Base-by-base conservation (phyloP, 2,797 vertebrate species). In the Eurystomus glaucurus region DNA sequence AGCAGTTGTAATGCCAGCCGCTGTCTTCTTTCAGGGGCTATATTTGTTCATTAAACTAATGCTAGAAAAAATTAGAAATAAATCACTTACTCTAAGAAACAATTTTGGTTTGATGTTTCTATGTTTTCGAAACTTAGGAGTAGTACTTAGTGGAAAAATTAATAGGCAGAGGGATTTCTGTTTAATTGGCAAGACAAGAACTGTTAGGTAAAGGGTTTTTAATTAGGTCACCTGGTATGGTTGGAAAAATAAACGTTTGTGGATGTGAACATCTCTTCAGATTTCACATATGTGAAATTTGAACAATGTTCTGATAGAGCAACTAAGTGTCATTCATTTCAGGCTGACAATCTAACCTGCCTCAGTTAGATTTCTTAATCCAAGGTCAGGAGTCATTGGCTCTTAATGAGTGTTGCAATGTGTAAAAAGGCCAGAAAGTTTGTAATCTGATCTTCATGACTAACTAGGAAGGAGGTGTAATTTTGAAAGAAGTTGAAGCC, bases 301-400 rank as follows among this genome's bases (percentile, higher is more conserved):
- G 35, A 35, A 35, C 35, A 70, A 26, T 62, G 48, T 93, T 89
- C 85, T 89, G 71, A 61, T 93, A 81, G 50, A 77, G 64, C 66
- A 96, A 79, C 50, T 35, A 52, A 72, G 17, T 41, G 39, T 89
- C 37, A 43, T 39, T 92, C 14, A 31, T 77, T 80, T 92, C 51
- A 80, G 52, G 45, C 0, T 89, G 88, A 68, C 29, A 50, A 13
- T 76, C 58, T 85, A 82, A 78, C 64, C 15, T 70, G 57, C 46
- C 25, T 89, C 75, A 26, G 70, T 51, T 72, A 54, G 37, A 68
- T 93, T 95, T 95, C 92, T 91, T 93, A 95, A 92, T 92, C 61
- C 60, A 43, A 54, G 68, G 76, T 92, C 81, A 75, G 57, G 65
- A 95, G 48, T 89, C 75, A 69, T 31, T 79, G 52, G 41, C 54